These are phyloP conservation scores for Philypnodon macrostomus DNA, from an alignment of 2,797 vertebrate genomes.

Conservation along the genomic window DNA sequence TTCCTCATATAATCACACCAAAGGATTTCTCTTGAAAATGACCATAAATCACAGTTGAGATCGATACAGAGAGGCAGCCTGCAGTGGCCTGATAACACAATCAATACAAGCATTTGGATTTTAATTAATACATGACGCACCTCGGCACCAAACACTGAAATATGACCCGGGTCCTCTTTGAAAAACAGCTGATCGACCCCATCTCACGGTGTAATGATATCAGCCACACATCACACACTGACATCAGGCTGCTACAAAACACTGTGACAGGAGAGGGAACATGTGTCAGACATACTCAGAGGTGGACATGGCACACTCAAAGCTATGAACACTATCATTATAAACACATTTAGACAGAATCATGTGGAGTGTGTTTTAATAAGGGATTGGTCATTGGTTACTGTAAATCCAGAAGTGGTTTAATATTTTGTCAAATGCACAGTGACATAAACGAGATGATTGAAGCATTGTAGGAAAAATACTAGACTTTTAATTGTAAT, in stretches of 20 bases:
- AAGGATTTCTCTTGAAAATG: constrained; percentile 94
- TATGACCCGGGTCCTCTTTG: constrained; percentile 78
- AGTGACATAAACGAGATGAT: too few species aligned
- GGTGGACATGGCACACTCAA: too few species aligned
- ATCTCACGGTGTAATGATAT: constrained; percentile 78
- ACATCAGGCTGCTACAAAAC: constrained; percentile 34
- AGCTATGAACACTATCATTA: too few species aligned
- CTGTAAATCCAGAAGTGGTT: too few species aligned
- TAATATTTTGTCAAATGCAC: too few species aligned
- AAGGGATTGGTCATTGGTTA: too few species aligned
- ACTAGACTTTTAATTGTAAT: too few species aligned
- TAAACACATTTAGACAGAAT: too few species aligned
- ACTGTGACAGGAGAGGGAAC: background rate
- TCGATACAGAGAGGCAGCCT: constrained; percentile 85
- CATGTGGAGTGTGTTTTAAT: too few species aligned
- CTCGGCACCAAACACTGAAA: constrained; percentile 85
- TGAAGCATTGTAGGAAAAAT: too few species aligned
- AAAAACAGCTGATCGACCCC: constrained; percentile 77
- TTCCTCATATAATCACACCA: constrained; percentile 91
- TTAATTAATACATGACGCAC: constrained; percentile 91
- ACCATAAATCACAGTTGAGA: constrained; percentile 93
- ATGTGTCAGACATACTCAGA: background rate
- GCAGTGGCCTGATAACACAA: constrained; percentile 91
- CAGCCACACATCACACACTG: constrained; percentile 72
- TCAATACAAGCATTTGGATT: constrained; percentile 97